Percentiles rank a stretch among this genome's conserved stretches.
Evolutionary conservation across 2,113 vertebrate genomes (phyloP).

Genomic region (Rynchops niger): DNA sequence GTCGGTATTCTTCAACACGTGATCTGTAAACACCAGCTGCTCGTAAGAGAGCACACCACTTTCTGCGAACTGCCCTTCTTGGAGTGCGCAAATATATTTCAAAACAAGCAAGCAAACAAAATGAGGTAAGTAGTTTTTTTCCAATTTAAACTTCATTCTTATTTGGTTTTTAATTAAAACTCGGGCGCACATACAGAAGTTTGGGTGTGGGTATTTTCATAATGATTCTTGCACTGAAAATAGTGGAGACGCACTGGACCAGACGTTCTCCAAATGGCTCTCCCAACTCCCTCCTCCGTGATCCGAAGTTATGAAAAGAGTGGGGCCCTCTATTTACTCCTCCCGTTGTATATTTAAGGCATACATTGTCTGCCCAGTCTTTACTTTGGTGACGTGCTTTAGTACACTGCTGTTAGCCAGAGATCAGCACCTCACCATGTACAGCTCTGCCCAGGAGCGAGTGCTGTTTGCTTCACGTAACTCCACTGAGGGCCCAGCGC

Average conservation of each 20-base stretch:
- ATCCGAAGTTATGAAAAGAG: not conserved
- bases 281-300: not conserved
- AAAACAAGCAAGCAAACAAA: not conserved
- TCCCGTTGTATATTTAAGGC: not conserved
- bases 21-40: not conserved
- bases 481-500: not conserved
- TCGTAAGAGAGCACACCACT: not conserved
- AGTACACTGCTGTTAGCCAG: not conserved
- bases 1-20: not conserved
- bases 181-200: not conserved
- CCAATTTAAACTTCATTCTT: not conserved
- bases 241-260: not conserved
- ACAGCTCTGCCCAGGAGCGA: not conserved
- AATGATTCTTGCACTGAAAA: not conserved
- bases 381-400: not conserved
- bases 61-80: not conserved
- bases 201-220: not conserved
- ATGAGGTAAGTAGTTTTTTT: not conserved
- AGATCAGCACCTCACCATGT: not conserved
- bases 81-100: not conserved
- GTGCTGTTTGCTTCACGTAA: not conserved
- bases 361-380: not conserved
- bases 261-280: not conserved
- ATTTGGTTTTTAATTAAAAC: not conserved
- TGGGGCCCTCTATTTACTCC: not conserved